A percentile compares a stretch with the other conserved stretches of the same genome.
phyloP scores from a whole-genome alignment of 2,113 vertebrate species.

The Onychorhynchus coronatus region DNA sequence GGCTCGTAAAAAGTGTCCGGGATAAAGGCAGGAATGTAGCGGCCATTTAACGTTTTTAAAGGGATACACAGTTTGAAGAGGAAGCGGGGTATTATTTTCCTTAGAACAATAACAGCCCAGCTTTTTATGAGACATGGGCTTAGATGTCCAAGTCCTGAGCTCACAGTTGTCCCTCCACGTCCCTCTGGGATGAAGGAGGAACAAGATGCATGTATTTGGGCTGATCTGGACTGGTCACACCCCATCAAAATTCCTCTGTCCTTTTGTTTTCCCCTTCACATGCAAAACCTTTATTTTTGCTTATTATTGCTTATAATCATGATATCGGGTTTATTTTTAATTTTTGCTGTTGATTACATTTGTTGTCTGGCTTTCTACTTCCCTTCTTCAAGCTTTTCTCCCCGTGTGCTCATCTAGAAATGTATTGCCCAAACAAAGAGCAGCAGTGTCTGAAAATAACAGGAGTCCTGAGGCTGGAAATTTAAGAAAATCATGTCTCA shows the following conservation, averaged over 20 bases:
- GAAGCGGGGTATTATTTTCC: slow-evolving; percentile 8
- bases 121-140: not conserved
- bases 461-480: not conserved
- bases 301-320: not conserved
- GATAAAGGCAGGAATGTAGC: slow-evolving; percentile 38
- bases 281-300: not conserved
- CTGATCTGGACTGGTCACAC: not conserved
- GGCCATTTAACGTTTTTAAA: not conserved
- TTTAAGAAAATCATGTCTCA: not conserved
- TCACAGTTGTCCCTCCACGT: not conserved
- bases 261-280: not conserved
- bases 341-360: not conserved
- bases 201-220: not conserved
- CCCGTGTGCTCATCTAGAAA: not conserved
- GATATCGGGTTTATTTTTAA: not conserved
- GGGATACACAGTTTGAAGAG: not conserved
- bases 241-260: not conserved
- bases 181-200: not conserved
- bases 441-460: not conserved
- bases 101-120: not conserved
- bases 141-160: not conserved
- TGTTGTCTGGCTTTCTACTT: not conserved
- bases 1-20: not conserved
- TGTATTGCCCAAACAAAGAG: not conserved
- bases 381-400: not conserved